Percentiles rank a stretch among this genome's conserved stretches.
Evolutionary conservation across 2,888 invertebrate species (phyloP).

Genomic region (Clitarchus hookeri): DNA sequence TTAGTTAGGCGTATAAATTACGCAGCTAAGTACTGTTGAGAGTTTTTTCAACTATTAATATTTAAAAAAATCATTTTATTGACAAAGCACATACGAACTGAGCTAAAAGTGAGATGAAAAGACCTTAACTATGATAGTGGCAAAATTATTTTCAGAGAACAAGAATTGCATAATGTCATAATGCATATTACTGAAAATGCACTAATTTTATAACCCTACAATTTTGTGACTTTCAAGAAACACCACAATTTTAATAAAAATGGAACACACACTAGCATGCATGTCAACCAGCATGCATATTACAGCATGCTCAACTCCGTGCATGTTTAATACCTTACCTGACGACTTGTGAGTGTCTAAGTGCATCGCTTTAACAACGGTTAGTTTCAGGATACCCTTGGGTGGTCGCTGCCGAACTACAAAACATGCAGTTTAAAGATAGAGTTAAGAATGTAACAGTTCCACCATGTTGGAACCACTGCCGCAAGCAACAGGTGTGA

Average conservation of each 20-base stretch:
- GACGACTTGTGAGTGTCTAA: constrained; percentile 28
- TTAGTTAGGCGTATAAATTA: too few species aligned
- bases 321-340: constrained; percentile 21
- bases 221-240: background rate
- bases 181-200: too few species aligned
- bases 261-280: constrained; percentile 23
- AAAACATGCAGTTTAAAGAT: constrained; percentile 48
- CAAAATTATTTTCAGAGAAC: too few species aligned
- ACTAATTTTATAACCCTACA: background rate
- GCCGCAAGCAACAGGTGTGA: background rate
- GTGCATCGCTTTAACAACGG: constrained; percentile 43
- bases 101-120: too few species aligned
- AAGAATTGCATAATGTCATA: too few species aligned
- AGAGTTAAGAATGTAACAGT: background rate
- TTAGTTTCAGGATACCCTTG: constrained; percentile 52
- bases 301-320: background rate
- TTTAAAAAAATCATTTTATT: too few species aligned
- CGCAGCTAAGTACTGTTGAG: too few species aligned
- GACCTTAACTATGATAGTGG: too few species aligned
- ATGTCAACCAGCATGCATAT: background rate
- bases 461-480: background rate
- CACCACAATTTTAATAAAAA: constrained; percentile 48
- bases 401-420: constrained; percentile 55
- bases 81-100: too few species aligned
- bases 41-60: too few species aligned